These are phyloP conservation scores for Lepus townsendii DNA, from an alignment of 2,797 vertebrate genomes.

Conservation along the genomic window DNA sequence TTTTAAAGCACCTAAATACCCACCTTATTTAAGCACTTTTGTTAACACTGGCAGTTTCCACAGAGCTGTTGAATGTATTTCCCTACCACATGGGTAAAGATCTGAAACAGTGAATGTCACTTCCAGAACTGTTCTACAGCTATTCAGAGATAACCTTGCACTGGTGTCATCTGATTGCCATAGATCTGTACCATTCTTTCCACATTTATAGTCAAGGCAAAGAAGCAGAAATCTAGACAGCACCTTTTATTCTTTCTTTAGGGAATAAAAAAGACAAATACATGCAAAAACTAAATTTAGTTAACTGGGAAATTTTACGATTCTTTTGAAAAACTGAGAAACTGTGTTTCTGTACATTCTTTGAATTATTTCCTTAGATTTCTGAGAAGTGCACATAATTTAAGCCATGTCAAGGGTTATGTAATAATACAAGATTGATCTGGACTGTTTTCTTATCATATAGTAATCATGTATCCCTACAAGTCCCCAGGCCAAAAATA, in stretches of 20 bases:
- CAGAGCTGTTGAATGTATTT: slow-evolving; percentile 21
- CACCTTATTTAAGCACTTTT: not conserved
- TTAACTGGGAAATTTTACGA: not conserved
- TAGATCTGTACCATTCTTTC: not conserved
- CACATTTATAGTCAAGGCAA: not conserved
- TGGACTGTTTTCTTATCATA: not conserved
- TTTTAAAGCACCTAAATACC: not conserved
- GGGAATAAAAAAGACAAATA: slow-evolving; percentile 34
- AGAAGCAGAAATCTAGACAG: not conserved
- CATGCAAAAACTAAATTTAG: not conserved
- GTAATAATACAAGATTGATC: not conserved
- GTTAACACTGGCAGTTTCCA: not conserved
- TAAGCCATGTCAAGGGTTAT: not conserved
- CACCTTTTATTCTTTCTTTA: not conserved
- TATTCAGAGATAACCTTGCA: not conserved
- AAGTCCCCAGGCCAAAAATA: not conserved
- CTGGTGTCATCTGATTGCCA: not conserved
- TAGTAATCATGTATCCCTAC: not conserved
- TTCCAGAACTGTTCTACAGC: not conserved
- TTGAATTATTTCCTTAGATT: slow-evolving; percentile 1
- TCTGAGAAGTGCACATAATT: not conserved
- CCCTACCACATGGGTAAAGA: not conserved
- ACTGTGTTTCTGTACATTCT: not conserved
- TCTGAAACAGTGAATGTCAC: not conserved
- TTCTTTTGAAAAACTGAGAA: slow-evolving; percentile 14